Percentiles rank a stretch among this genome's conserved stretches.
Conservation (phyloP, 1,140 invertebrate genomes). For the Trigoniulus corallinus region DNA sequence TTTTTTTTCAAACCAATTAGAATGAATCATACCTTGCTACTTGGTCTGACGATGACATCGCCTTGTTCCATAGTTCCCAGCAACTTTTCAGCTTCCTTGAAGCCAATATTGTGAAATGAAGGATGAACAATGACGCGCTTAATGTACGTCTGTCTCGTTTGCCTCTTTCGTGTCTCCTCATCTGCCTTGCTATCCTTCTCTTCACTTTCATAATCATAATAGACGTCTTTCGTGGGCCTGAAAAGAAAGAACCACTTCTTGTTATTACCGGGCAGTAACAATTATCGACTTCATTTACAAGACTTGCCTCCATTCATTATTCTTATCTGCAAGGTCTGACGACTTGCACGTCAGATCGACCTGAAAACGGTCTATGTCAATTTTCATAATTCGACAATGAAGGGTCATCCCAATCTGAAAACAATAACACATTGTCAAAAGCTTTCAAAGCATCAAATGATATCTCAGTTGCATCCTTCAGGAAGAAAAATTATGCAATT, state of each 20-base stretch:
- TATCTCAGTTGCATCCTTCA: no score
- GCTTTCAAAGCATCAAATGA: slow-evolving; percentile 1
- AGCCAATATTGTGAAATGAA: slow-evolving; percentile 92
- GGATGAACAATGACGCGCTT: slow-evolving; percentile 97
- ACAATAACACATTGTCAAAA: no score
- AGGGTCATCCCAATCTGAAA: slow-evolving; percentile 59
- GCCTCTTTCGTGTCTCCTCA: slow-evolving; percentile 60
- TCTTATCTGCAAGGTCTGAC: slow-evolving; percentile 80
- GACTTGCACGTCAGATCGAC: slow-evolving; percentile 87
- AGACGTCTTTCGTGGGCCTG: slow-evolving; percentile 69
- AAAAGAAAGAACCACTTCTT: slow-evolving; percentile 7
- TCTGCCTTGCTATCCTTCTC: slow-evolving; percentile 59
- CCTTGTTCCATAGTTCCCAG: slow-evolving; percentile 87
- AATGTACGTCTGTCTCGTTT: slow-evolving; percentile 62
- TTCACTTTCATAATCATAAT: slow-evolving; percentile 79
- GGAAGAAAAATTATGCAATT: slow-evolving; percentile 4
- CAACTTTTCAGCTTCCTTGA: slow-evolving; percentile 75
- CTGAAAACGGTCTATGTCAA: slow-evolving; percentile 84
- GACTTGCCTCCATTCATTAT: slow-evolving; percentile 66
- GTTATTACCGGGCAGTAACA: neutral
- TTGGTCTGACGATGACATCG: slow-evolving; percentile 88
- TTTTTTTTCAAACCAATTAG: neutral
- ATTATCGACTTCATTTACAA: neutral
- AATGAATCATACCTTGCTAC: slow-evolving; percentile 53
- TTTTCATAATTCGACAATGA: slow-evolving; percentile 85